Evolutionary conservation across 1,140 invertebrate genomes (phyloP).

Genomic region (Drosophila rhopaloa): DNA sequence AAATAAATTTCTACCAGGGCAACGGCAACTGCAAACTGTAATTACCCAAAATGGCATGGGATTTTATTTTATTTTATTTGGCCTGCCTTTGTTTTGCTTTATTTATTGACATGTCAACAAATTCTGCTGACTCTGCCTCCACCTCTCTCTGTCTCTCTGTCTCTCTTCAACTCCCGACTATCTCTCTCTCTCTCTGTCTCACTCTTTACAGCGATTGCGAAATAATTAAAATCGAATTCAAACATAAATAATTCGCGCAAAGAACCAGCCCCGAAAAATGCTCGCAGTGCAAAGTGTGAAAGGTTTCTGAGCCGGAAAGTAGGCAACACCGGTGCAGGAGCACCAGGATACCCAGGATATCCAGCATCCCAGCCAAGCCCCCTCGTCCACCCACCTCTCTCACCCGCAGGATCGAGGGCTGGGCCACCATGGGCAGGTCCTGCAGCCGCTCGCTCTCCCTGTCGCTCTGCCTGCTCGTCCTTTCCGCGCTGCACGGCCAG

Average conservation of each 20-base stretch:
- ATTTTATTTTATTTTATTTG: conserved; percentile 32
- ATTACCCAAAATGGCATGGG: conserved; percentile 51
- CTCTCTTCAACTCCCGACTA: conserved; percentile 11
- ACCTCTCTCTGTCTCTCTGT: not conserved
- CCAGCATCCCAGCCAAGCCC: not conserved
- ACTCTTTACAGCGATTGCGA: conserved; percentile 30
- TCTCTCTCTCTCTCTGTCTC: conserved; percentile 8
- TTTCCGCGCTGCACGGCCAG: conserved; percentile 56
- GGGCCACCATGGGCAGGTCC: conserved; percentile 61
- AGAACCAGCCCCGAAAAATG: conserved; percentile 36
- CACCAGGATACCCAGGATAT: conserved; percentile 4
- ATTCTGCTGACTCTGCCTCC: conserved; percentile 34
- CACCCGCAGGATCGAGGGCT: conserved; percentile 26
- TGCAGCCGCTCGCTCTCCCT: conserved; percentile 47
- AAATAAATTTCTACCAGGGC: conserved; percentile 65
- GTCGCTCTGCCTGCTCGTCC: conserved; percentile 61
- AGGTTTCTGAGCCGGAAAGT: conserved; percentile 20
- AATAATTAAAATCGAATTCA: conserved; percentile 54
- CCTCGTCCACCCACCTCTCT: conserved; percentile 11
- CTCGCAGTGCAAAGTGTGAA: conserved; percentile 27
- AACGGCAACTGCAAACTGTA: conserved; percentile 24
- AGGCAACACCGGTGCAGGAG: conserved; percentile 7
- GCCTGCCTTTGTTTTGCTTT: conserved; percentile 38
- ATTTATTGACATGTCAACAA: conserved; percentile 76
- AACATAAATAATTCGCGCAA: conserved; percentile 38